phyloP scores from a whole-genome alignment of 2,888 invertebrate species.

The Formica aserva region DNA sequence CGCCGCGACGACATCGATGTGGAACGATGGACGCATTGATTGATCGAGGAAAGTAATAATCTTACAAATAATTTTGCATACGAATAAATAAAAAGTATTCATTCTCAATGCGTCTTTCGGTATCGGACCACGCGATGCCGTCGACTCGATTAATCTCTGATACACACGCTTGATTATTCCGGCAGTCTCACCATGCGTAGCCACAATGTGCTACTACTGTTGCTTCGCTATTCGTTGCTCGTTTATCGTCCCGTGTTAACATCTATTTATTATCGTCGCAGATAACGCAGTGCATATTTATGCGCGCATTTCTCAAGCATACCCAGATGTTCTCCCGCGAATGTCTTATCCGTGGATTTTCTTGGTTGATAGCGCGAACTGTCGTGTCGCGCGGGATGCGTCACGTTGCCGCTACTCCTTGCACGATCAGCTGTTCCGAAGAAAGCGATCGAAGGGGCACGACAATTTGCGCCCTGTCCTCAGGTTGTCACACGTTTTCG shows the following conservation, averaged over 20 bases:
- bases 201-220: not conserved
- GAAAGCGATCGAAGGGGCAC: slow-evolving; percentile 58
- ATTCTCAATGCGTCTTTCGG: not conserved
- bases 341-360: not conserved
- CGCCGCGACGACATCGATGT: not conserved
- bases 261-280: not conserved
- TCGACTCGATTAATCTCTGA: not conserved
- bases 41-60: not conserved
- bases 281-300: not conserved
- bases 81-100: not conserved
- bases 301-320: not conserved
- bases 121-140: not conserved
- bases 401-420: not conserved
- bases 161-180: not conserved
- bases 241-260: not conserved
- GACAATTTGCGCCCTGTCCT: slow-evolving; percentile 83
- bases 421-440: not conserved
- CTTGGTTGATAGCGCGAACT: not conserved
- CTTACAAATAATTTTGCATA: not conserved
- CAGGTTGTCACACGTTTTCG: slow-evolving; percentile 75
- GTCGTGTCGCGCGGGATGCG: not conserved
- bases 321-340: not conserved
- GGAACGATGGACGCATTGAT: not conserved
- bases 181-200: not conserved
- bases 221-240: not conserved